These are phyloP conservation scores for Varanus salvator DNA, from an alignment of 2,113 vertebrate genomes.

Conservation along the genomic window DNA sequence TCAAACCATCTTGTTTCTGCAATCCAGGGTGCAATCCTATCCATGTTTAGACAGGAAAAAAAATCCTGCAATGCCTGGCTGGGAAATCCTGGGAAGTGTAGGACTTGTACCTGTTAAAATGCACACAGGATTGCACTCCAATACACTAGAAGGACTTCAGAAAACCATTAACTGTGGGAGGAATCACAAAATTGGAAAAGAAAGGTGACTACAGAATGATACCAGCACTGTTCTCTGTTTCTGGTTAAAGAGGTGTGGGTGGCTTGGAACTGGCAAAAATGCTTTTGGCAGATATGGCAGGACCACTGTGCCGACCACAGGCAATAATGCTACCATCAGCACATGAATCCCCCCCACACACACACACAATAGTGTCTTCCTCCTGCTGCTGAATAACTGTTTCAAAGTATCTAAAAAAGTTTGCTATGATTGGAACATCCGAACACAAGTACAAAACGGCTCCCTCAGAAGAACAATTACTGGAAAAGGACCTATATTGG, in stretches of 20 bases:
- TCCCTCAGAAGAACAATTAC: background rate
- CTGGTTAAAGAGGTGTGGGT: background rate
- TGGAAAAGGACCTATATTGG: constrained; percentile 3
- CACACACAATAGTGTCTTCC: too few relatives aligned
- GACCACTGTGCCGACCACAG: background rate
- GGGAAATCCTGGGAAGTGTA: too few relatives aligned
- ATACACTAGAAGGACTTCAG: background rate
- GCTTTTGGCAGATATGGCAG: background rate
- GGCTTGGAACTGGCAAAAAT: background rate
- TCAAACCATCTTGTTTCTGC: too few relatives aligned
- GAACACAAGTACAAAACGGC: background rate
- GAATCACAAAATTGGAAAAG: background rate
- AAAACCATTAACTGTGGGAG: background rate
- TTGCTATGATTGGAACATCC: background rate
- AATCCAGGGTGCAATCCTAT: too few relatives aligned
- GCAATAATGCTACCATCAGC: background rate
- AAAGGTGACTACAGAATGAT: background rate
- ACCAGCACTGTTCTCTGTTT: too few relatives aligned
- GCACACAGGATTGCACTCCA: background rate
- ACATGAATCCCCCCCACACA: background rate
- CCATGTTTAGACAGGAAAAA: too few relatives aligned
- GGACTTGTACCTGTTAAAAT: too few relatives aligned
- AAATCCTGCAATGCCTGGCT: too few relatives aligned
- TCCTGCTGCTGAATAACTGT: background rate
- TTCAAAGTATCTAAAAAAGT: background rate